Base-by-base conservation (phyloP, 1,140 invertebrate genomes). In the Chironomus striatipennis region DNA sequence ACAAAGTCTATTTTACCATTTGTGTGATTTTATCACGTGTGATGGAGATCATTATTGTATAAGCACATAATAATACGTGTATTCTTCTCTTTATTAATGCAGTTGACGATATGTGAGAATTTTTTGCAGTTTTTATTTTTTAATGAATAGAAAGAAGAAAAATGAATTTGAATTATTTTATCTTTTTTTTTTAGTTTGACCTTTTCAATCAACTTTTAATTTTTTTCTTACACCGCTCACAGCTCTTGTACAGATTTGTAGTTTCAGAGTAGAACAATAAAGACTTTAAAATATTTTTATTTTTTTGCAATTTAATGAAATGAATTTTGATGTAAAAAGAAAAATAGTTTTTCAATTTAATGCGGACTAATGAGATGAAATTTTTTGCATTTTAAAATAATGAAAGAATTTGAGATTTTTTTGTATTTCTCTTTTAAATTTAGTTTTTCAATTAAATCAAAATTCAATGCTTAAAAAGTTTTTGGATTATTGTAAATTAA, bases 11-110 rank as follows among this genome's bases (percentile, higher is more conserved):
- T 57, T 3, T 47, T 47, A 47, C 43, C 24, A 34, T 34, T 47
- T 57, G 47, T 57, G 47, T 57, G 47, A 57, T 57, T 57, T 57
- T 57, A 57, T 57, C 47, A 57, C 47, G 47, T 57, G 47, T 57
- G 47, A 57, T 57, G 47, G 10, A 57, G 47, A 57, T 57, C 47
- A 57, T 57, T 57, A 57, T 57, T 57, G 47, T 57, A 57, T 57
- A 57, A 57, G n/a, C 47, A 57, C n/a, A n/a, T 57, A 57, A 57
- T 12, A 5, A 0, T 15, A 57, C 47, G 47, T 57, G 47, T 12
- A 10, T 57, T 57, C 47, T 57, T 5, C 47, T 57, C n/a, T 57
- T 57, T 57, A 57, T 15, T n/a, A 57, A 15, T 57, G 47, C n/a
- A 34, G 24, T 34, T 34, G 24, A 34, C 24, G 24, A 34, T 34